Conservation (phyloP, 2,113 vertebrate genomes). For the Steatornis caripensis region DNA sequence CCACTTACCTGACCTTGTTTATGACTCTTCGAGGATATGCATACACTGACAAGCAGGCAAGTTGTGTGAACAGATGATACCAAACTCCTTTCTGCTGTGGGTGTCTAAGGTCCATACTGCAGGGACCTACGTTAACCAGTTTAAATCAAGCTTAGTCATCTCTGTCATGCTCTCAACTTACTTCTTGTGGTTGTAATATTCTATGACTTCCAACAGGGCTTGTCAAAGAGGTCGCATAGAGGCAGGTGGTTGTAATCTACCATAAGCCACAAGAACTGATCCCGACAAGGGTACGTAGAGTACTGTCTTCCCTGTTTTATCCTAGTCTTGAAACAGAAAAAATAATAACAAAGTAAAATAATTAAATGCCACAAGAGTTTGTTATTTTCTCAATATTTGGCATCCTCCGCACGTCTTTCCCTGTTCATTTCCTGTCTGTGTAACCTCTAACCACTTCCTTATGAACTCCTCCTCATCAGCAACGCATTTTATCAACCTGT, state of each 20-base stretch:
- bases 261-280: background rate
- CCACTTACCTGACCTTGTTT: background rate
- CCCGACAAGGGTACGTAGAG: background rate
- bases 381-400: background rate
- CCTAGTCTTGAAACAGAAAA: background rate
- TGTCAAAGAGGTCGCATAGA: background rate
- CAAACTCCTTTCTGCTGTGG: background rate
- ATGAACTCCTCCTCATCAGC: background rate
- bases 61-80: background rate
- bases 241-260: background rate
- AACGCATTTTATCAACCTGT: background rate
- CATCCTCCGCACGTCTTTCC: background rate
- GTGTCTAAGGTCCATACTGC: background rate
- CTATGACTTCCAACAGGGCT: background rate
- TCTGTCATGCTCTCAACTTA: background rate
- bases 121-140: accelerated
- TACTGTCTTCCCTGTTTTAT: background rate
- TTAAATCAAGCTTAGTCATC: background rate
- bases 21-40: background rate
- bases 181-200: background rate
- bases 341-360: background rate
- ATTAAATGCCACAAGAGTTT: background rate
- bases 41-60: background rate
- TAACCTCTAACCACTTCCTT: background rate
- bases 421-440: background rate